Evolutionary conservation across 2,797 vertebrate species (phyloP).

Genomic region (Enteromius mattozi): DNA sequence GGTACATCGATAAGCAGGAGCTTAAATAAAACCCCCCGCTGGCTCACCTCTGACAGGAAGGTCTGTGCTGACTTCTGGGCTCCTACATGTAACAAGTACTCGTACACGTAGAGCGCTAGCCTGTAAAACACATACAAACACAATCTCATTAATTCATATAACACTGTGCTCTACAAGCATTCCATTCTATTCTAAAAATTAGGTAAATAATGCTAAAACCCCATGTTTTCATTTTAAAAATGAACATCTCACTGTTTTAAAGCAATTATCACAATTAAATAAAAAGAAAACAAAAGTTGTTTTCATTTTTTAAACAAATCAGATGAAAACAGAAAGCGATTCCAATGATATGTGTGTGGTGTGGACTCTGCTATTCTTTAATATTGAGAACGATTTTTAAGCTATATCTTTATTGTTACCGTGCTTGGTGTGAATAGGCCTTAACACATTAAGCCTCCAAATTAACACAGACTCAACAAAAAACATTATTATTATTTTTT

Average conservation of each 20-base stretch:
- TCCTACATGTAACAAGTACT: slow-evolving; percentile 94
- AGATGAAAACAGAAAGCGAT: no score
- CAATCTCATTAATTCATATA: slow-evolving; percentile 10
- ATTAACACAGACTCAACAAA: neutral
- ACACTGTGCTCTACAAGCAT: neutral
- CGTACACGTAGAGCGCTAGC: slow-evolving; percentile 93
- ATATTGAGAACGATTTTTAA: no score
- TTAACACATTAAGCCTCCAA: neutral
- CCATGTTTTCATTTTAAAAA: no score
- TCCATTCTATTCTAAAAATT: neutral
- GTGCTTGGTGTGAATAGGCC: no score
- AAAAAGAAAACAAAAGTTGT: no score
- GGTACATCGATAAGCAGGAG: slow-evolving; percentile 21
- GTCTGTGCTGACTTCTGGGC: slow-evolving; percentile 98
- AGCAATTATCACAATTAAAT: no score
- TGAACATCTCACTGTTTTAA: neutral
- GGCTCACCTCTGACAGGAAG: slow-evolving; percentile 93
- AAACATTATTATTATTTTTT: neutral
- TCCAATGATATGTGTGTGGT: no score
- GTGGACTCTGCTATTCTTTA: no score
- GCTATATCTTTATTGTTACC: no score
- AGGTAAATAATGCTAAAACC: neutral
- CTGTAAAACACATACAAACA: slow-evolving; percentile 72
- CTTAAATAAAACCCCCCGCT: slow-evolving; percentile 16
- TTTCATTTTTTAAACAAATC: no score